Conservation (phyloP, 1,140 invertebrate species). For the Delia radicum region DNA sequence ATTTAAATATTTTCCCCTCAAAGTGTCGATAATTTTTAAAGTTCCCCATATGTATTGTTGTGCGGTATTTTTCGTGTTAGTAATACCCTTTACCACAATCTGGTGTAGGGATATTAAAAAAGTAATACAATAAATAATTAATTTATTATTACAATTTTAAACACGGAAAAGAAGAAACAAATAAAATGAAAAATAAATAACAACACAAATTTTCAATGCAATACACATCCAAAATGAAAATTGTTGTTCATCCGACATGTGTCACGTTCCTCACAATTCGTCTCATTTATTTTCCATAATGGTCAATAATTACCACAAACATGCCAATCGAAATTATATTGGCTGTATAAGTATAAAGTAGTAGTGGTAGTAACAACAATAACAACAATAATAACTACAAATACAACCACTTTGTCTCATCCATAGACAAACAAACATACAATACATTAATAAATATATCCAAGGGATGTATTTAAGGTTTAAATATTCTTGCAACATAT, state of each 20-base stretch:
- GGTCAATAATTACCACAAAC: slow-evolving; percentile 27
- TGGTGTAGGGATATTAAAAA: neutral
- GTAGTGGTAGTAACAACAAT: neutral
- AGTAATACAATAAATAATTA: neutral
- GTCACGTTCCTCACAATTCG: slow-evolving; percentile 25
- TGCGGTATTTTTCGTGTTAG: neutral
- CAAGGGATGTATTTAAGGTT: neutral
- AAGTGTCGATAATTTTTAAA: no score
- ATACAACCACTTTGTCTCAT: neutral
- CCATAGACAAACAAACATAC: neutral
- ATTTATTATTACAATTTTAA: neutral
- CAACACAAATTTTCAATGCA: slow-evolving; percentile 17
- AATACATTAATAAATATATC: neutral
- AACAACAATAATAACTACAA: neutral
- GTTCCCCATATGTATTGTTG: no score
- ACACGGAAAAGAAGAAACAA: neutral
- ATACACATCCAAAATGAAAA: slow-evolving; percentile 29
- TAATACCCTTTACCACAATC: neutral
- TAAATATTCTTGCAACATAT: neutral
- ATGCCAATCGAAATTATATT: slow-evolving; percentile 24
- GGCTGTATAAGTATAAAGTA: neutral
- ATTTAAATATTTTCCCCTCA: no score
- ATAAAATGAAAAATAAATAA: neutral
- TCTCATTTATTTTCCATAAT: slow-evolving; percentile 22
- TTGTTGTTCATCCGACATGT: slow-evolving; percentile 30